A percentile compares a stretch with the other conserved stretches of the same genome.
Evolutionary conservation across 2,888 invertebrate species (phyloP).

Genomic region (Eueremaeus valkanovi): DNA sequence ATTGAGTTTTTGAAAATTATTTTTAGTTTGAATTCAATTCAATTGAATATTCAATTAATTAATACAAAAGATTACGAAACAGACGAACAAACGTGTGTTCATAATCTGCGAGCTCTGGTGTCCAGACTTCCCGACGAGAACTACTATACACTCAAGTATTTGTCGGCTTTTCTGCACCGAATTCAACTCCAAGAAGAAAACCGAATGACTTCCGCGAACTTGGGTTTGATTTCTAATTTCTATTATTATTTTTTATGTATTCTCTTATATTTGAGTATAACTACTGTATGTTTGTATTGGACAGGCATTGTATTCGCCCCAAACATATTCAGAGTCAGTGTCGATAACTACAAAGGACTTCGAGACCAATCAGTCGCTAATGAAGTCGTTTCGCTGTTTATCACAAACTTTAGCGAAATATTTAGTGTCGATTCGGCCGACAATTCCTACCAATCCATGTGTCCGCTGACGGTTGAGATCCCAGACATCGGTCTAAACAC

Average conservation of each 20-base stretch:
- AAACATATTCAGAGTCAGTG: constrained; percentile 39
- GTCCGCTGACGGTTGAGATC: constrained; percentile 21
- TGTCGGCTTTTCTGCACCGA: constrained; percentile 53
- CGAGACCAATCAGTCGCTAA: constrained; percentile 55
- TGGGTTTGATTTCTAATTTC: constrained; percentile 17
- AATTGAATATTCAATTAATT: too few relatives aligned
- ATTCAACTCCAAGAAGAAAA: constrained; percentile 52
- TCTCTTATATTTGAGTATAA: too few relatives aligned
- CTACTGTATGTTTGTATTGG: too few relatives aligned
- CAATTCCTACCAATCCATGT: not conserved
- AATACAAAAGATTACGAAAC: constrained; percentile 20
- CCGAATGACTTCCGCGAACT: constrained; percentile 53
- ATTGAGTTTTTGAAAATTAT: constrained; percentile 37
- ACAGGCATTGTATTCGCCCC: constrained; percentile 49
- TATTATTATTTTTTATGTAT: not conserved
- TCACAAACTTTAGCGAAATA: constrained; percentile 52
- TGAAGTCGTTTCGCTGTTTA: constrained; percentile 54
- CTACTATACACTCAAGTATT: constrained; percentile 53
- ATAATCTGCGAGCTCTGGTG: constrained; percentile 49
- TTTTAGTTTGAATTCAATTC: not conserved
- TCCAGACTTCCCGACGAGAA: constrained; percentile 54
- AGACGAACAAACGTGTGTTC: constrained; percentile 46
- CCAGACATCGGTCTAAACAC: not conserved
- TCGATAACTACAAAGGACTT: constrained; percentile 49
- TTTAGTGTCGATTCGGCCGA: constrained; percentile 49